These are phyloP conservation scores for Zophobas atratus DNA, from an alignment of 1,140 invertebrate species.

Conservation along the genomic window DNA sequence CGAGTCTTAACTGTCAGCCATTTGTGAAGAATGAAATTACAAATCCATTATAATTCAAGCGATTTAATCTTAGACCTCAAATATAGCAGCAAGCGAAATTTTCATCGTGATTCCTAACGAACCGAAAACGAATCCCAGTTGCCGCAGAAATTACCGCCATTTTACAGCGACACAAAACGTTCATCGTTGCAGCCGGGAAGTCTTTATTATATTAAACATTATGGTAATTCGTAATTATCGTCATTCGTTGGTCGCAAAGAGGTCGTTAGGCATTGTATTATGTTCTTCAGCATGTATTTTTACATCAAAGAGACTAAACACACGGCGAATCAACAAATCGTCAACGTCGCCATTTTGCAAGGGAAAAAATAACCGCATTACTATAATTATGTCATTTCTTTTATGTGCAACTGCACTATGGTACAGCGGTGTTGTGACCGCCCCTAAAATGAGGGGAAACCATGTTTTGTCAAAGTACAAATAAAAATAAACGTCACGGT, in stretches of 20 bases:
- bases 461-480: neutral
- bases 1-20: constrained; percentile 50
- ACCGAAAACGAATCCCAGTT: constrained; percentile 59
- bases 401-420: neutral
- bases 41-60: constrained; percentile 61
- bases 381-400: constrained; percentile 9
- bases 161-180: constrained; percentile 59
- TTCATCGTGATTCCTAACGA: constrained; percentile 63
- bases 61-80: constrained; percentile 63
- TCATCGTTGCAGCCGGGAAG: constrained; percentile 49
- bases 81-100: constrained; percentile 56
- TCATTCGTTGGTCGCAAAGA: constrained; percentile 52
- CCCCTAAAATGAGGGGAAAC: neutral
- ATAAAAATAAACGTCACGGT: too few species aligned
- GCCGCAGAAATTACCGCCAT: constrained; percentile 62
- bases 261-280: constrained; percentile 54
- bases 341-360: constrained; percentile 8
- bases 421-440: neutral
- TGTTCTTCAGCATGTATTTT: constrained; percentile 29
- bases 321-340: constrained; percentile 50
- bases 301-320: constrained; percentile 47
- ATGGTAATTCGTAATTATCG: constrained; percentile 59
- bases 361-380: constrained; percentile 23
- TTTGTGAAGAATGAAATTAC: constrained; percentile 58
- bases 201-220: constrained; percentile 62